Evolutionary conservation across 2,113 vertebrate genomes (phyloP).

Genomic region (Pteropus alecto): DNA sequence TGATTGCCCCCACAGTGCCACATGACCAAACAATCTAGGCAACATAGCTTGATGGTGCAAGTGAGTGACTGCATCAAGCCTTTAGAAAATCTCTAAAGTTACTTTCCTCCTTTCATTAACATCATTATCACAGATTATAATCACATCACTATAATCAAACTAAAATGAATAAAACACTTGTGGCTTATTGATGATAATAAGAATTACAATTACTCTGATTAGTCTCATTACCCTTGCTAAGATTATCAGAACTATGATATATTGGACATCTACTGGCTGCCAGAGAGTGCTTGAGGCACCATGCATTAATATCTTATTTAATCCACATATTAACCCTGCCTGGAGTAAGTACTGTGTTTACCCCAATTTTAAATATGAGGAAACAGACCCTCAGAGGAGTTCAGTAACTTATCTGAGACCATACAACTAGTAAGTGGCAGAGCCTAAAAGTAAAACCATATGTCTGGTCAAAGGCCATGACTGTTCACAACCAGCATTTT

Average conservation of each 20-base stretch:
- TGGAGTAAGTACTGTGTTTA: not conserved
- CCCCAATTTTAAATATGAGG: not conserved
- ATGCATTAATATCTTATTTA: constrained; percentile 24
- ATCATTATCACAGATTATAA: not conserved
- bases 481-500: not conserved
- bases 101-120: not conserved
- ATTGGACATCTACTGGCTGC: not conserved
- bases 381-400: not conserved
- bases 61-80: not conserved
- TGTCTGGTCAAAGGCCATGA: not conserved
- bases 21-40: not conserved
- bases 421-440: not conserved
- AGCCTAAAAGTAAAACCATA: not conserved
- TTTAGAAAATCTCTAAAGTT: not conserved
- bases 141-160: constrained; percentile 28
- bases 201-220: constrained; percentile 19
- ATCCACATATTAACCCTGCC: not conserved
- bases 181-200: constrained; percentile 20
- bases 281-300: not conserved
- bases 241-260: not conserved
- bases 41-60: not conserved
- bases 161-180: constrained; percentile 29
- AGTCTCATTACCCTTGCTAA: not conserved
- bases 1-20: not conserved
- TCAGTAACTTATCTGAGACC: not conserved